Conservation (phyloP, 2,113 vertebrate species). For the Hypomesus transpacificus region DNA sequence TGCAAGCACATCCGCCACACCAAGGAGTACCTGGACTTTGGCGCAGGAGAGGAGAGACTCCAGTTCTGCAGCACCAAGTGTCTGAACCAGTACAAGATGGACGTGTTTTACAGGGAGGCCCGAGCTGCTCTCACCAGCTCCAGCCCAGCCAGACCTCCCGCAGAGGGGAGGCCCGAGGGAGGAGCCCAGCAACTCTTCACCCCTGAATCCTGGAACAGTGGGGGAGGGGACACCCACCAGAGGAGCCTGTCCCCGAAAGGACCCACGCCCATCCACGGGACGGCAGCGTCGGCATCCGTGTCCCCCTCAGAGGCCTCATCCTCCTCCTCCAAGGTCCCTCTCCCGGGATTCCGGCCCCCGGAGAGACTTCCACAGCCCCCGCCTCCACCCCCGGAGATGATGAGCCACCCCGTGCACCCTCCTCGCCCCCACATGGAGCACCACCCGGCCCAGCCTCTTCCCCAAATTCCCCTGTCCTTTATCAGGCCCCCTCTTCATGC, state of each 20-base stretch:
- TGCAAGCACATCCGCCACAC: slow-evolving; percentile 98
- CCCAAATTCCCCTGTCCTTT: slow-evolving; percentile 82
- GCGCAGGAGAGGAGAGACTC: slow-evolving; percentile 92
- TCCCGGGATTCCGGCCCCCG: slow-evolving; percentile 79
- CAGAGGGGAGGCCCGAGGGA: slow-evolving; percentile 83
- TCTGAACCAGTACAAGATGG: slow-evolving; percentile 99
- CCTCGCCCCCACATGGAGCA: slow-evolving; percentile 67
- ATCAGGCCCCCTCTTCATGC: slow-evolving; percentile 85
- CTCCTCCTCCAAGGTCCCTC: slow-evolving; percentile 82
- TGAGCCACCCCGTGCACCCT: slow-evolving; percentile 67
- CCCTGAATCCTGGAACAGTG: slow-evolving; percentile 93
- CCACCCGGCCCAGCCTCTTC: slow-evolving; percentile 32
- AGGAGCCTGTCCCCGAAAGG: slow-evolving; percentile 81
- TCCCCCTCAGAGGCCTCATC: slow-evolving; percentile 83
- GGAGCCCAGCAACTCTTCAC: slow-evolving; percentile 86
- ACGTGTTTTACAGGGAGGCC: slow-evolving; percentile 98
- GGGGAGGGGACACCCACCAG: slow-evolving; percentile 79
- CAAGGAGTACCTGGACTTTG: slow-evolving; percentile 98
- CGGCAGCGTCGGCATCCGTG: slow-evolving; percentile 77
- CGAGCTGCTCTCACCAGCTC: slow-evolving; percentile 93
- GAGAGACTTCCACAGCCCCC: slow-evolving; percentile 83
- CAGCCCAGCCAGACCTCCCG: slow-evolving; percentile 81
- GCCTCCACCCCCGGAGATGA: slow-evolving; percentile 49
- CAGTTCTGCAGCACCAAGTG: slow-evolving; percentile 99
- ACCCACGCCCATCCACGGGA: slow-evolving; percentile 65